Base-by-base conservation (phyloP, 2,888 invertebrate species). In the Eupithecia centaureata region DNA sequence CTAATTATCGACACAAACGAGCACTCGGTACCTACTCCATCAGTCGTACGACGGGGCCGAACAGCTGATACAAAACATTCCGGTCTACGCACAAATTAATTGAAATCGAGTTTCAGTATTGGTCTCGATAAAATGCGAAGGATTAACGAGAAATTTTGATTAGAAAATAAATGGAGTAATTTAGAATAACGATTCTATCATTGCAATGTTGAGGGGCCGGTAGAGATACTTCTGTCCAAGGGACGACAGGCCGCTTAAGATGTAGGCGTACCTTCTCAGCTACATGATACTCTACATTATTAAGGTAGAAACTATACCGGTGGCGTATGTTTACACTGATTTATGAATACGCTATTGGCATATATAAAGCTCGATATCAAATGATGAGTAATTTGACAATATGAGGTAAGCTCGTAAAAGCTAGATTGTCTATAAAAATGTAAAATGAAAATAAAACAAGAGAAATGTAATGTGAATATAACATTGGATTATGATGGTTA, bases 121-220 rank as follows among this genome's bases (percentile, higher is more conserved):
- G 69, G 66, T 47, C 61, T 61, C 64, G 47, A 75, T 72, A 64
- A 64, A 69, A 72, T 69, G 64, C 65, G 63, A 69, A 66, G 71
- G 75, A 71, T 72, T 75, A 75, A 71, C 65, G 64, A 65, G 70
- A 67, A 70, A 71, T 68, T 73, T 70, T 70, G 65, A 75, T 74
- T 73, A 72, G 65, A 65, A 71, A 72, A 54, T 54, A 54, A 54
- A 54, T 54, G 25, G 28, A 54, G 27, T 28, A 27, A 54, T 54
- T 54, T n/a, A 27, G 54, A 38, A 42, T 54, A 54, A 27, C 28
- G 54, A 27, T 54, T 54, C 28, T 54, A 42, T 42, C 8, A 42
- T 42, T 18, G 42, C 42, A 8, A 42, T 18, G 18, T 42, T 18
- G 54, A 27, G 56, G 18, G 13, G 42, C n/a, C 25, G 25, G 32